These are phyloP conservation scores for Acipenser oxyrinchus DNA, from an alignment of 2,797 vertebrate species.

Conservation along the genomic window DNA sequence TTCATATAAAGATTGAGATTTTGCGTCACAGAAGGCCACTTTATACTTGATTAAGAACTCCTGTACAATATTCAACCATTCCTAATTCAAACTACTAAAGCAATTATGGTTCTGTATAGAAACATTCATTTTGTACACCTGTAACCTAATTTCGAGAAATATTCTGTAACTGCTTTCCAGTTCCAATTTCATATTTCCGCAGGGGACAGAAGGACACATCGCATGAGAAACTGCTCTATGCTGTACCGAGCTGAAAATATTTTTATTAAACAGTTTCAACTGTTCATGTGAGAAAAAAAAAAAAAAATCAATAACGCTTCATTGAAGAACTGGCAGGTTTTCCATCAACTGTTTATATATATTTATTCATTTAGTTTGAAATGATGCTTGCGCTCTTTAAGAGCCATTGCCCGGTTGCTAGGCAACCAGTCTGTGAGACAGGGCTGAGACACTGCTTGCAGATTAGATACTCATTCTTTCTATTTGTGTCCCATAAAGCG, in stretches of 20 bases:
- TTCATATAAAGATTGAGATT: no score
- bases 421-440: constrained; percentile 43
- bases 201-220: no score
- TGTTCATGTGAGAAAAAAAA: neutral
- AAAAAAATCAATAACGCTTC: constrained; percentile 15
- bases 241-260: neutral
- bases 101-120: no score
- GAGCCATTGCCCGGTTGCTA: constrained; percentile 50
- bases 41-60: no score
- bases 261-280: neutral
- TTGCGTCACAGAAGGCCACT: no score
- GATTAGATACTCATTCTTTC: constrained; percentile 33
- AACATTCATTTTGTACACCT: no score
- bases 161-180: no score
- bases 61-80: no score
- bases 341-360: constrained; percentile 3
- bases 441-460: constrained; percentile 31
- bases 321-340: constrained; percentile 16
- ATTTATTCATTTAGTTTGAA: constrained; percentile 21
- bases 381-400: constrained; percentile 42
- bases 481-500: constrained; percentile 10
- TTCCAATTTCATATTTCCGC: no score
- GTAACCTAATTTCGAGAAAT: no score
- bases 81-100: no score
- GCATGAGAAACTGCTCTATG: no score